A percentile compares a stretch with the other conserved stretches of the same genome.
Evolutionary conservation across 2,888 invertebrate species (phyloP).

Genomic region (Scaptomyza cyrtandrae): DNA sequence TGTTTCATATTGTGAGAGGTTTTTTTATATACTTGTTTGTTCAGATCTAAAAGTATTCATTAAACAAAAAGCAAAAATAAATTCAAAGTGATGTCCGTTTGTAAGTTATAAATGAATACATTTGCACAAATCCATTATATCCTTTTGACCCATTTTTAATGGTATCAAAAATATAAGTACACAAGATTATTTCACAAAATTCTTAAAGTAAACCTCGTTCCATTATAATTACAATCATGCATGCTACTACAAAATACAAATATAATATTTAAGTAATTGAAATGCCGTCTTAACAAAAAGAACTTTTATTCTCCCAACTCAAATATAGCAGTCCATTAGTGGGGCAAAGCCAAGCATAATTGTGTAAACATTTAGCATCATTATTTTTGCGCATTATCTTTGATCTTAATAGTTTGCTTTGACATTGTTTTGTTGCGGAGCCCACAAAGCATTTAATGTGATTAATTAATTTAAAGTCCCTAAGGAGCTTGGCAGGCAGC

Average conservation of each 20-base stretch:
- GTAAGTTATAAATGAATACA: constrained; percentile 7
- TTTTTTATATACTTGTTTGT: constrained; percentile 39
- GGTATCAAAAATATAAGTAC: too few relatives aligned
- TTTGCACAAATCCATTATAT: too few relatives aligned
- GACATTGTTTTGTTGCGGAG: constrained; percentile 49
- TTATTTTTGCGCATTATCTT: constrained; percentile 71
- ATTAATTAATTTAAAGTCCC: constrained; percentile 73
- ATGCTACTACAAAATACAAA: constrained; percentile 22
- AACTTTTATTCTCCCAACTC: background rate
- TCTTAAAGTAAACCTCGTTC: constrained; percentile 7
- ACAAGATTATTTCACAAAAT: constrained; percentile 2
- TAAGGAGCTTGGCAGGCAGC: constrained; percentile 8
- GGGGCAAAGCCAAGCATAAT: constrained; percentile 64
- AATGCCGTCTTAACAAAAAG: constrained; percentile 29
- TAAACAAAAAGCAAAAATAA: constrained; percentile 21
- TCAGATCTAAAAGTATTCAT: constrained; percentile 22
- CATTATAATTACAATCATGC: constrained; percentile 31
- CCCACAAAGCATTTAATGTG: constrained; percentile 67
- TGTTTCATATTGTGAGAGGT: constrained; percentile 23
- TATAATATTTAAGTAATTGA: constrained; percentile 63
- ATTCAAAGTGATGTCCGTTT: constrained; percentile 4
- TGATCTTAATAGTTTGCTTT: constrained; percentile 74
- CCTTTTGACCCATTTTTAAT: too few relatives aligned
- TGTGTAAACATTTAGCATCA: constrained; percentile 71
- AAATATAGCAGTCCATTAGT: constrained; percentile 47